phyloP scores from a whole-genome alignment of 2,797 vertebrate genomes.

The Pseudochirops cupreus region DNA sequence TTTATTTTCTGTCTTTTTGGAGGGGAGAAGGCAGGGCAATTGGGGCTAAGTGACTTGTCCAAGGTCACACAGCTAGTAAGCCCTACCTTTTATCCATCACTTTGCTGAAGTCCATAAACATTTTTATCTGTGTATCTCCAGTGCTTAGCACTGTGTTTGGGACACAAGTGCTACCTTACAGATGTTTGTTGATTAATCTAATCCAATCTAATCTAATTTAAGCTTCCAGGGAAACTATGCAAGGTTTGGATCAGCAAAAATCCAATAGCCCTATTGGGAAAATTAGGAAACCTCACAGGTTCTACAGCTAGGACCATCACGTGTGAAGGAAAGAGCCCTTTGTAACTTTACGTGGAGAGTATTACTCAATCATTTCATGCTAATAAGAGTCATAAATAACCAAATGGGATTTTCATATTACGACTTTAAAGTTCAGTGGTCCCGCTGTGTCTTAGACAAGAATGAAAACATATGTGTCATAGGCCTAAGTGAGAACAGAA shows the following conservation, averaged over 20 bases:
- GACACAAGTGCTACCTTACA: not conserved
- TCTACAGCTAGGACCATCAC: not conserved
- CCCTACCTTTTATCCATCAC: not conserved
- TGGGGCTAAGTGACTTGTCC: too few species aligned
- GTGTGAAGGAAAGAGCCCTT: conserved; percentile 9
- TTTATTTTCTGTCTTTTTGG: too few species aligned
- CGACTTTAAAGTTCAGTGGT: conserved; percentile 66
- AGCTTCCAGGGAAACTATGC: not conserved
- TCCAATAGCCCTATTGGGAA: not conserved
- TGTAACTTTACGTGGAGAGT: conserved; percentile 58
- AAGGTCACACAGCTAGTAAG: too few species aligned
- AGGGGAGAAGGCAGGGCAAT: too few species aligned
- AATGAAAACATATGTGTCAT: conserved; percentile 77
- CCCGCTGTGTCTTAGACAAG: conserved; percentile 72
- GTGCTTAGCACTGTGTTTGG: not conserved
- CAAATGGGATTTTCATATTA: conserved; percentile 82
- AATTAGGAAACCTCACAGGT: not conserved
- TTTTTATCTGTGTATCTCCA: not conserved
- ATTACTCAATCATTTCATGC: conserved; percentile 66
- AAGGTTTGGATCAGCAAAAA: conserved; percentile 4
- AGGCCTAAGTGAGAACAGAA: conserved; percentile 82
- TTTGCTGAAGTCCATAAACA: not conserved
- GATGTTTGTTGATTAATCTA: not conserved
- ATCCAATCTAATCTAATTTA: not conserved
- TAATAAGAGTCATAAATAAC: conserved; percentile 78